phyloP scores from a whole-genome alignment of 1,140 invertebrate genomes.

The Notospermus geniculatus region DNA sequence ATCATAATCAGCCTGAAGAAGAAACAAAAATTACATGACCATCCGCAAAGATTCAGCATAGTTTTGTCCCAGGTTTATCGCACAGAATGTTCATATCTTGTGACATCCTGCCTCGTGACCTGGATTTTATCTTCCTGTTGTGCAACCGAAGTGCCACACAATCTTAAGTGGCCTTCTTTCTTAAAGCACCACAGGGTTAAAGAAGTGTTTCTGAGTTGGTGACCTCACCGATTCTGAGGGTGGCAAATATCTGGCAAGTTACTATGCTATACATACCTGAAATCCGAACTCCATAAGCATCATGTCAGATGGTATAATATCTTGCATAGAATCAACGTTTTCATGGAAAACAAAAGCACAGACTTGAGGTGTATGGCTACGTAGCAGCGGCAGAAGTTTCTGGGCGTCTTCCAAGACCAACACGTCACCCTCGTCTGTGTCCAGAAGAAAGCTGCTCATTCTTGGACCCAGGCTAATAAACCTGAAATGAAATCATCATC shows the following conservation, averaged over 20 bases:
- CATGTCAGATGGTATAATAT: constrained; percentile 61
- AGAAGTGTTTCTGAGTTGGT: no score
- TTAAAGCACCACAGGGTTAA: no score
- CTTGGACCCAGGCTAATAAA: constrained; percentile 66
- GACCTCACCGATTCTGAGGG: no score
- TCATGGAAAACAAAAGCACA: constrained; percentile 56
- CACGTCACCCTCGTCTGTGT: constrained; percentile 54
- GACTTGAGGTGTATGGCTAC: constrained; percentile 61
- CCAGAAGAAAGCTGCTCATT: constrained; percentile 62
- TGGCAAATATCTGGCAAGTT: no score
- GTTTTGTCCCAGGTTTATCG: constrained; percentile 19
- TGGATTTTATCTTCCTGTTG: no score
- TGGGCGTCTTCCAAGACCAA: constrained; percentile 45
- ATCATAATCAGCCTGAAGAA: constrained; percentile 66
- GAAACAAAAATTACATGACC: no score
- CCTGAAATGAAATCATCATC: constrained; percentile 32
- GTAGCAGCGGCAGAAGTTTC: constrained; percentile 60
- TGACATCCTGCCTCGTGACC: constrained; percentile 12
- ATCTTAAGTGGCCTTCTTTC: no score
- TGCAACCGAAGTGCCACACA: no score
- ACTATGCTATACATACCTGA: constrained; percentile 51
- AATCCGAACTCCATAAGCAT: constrained; percentile 68
- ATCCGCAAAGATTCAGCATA: no score
- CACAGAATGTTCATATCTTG: constrained; percentile 20
- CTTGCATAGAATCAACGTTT: constrained; percentile 26